Evolutionary conservation across 1,140 invertebrate species (phyloP), one percentile per base, ranked within the genome.

Genomic region (Bombus cullumanus): DNA sequence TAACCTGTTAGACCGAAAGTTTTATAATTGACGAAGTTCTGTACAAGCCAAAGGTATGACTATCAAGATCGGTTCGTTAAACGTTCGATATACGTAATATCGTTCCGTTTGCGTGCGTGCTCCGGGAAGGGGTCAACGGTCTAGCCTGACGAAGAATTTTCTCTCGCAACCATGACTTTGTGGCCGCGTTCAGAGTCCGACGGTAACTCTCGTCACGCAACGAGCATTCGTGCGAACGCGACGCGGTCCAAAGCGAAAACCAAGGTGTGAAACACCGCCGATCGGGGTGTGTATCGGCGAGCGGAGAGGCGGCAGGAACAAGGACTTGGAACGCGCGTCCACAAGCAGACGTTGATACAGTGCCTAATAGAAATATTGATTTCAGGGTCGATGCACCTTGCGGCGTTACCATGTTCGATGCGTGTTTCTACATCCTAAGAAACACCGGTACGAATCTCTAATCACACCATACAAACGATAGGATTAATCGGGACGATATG

Each of bases 281-380:
- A 8, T 18, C 47, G 31, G 31, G 78, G 41, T 81, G 73, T 31
- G 68, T 12, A 83, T 71, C 53, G 78, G 43, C 28, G 79, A 31
- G 22, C 47, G 37, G 39, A 59, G 37, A 85, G 43, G 66, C n/a
- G 57, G 28, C n/a, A 47, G 37, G 43, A 43, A 66, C 64, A 75
- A 82, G 77, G 69, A 86, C 75, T 83, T 82, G 57, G 87, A 89
- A 90, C 73, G 75, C 15, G 74, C 69, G 72, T 84, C 82, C 86
- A 57, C 74, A 57, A 76, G 71, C 80, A 66, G 68, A 90, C 86
- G 84, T 90, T 88, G 89, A 92, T 91, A 89, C 88, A 88, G 86
- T 87, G 80, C 83, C 86, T 83, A 90, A 92, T 92, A 85, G 91
- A 90, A 92, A 90, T 91, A 92, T 92, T 84, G 91, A 91, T 92